Percentiles rank a stretch among this genome's conserved stretches.
phyloP scores from a whole-genome alignment of 1,140 invertebrate genomes.

The Lepidurus arcticus region DNA sequence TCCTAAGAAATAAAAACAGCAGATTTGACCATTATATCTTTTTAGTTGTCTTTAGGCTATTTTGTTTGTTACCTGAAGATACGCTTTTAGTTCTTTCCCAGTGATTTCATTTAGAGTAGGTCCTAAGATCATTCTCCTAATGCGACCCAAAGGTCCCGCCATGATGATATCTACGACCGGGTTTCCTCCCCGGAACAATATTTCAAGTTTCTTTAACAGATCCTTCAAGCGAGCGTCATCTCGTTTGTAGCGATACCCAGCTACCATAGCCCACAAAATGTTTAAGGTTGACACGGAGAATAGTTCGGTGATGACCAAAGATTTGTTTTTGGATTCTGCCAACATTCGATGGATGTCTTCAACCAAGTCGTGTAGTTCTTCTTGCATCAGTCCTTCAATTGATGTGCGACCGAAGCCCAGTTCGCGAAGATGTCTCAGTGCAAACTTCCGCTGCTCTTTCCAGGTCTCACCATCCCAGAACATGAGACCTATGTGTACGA shows the following conservation, averaged over 20 bases:
- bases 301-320: background rate
- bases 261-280: constrained; percentile 64
- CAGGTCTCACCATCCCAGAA: constrained; percentile 34
- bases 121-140: constrained; percentile 32
- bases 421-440: constrained; percentile 35
- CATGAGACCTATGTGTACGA: constrained; percentile 34
- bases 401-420: constrained; percentile 36
- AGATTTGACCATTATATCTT: background rate
- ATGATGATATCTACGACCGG: constrained; percentile 23
- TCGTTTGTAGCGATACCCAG: constrained; percentile 49
- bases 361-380: constrained; percentile 34
- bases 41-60: constrained; percentile 3
- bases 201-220: constrained; percentile 54
- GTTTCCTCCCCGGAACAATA: constrained; percentile 28
- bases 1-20: constrained; percentile 44
- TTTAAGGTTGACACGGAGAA: constrained; percentile 54
- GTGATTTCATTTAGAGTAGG: constrained; percentile 31
- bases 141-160: constrained; percentile 28
- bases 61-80: constrained; percentile 19
- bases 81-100: constrained; percentile 30
- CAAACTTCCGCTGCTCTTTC: constrained; percentile 36
- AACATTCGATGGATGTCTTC: constrained; percentile 26
- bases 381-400: constrained; percentile 33
- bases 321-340: constrained; percentile 10
- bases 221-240: constrained; percentile 47